Evolutionary conservation across 2,888 invertebrate species (phyloP), one percentile per base, ranked within the genome.

Genomic region (Caenorhabditis doughertyi): DNA sequence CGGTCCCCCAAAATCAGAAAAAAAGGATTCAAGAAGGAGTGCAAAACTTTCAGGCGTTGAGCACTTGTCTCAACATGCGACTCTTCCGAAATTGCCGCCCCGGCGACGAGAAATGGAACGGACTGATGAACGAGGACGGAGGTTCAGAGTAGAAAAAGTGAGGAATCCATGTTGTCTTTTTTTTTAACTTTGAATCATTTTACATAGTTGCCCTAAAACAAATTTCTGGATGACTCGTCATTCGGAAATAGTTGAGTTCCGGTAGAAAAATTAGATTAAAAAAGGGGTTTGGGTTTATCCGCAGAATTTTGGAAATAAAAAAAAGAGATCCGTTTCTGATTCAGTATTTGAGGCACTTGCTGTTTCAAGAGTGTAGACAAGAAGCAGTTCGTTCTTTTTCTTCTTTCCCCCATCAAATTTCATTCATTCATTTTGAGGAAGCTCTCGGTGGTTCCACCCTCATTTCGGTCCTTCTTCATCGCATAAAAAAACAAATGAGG

Each of bases 11-110:
- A 11, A 44, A 39, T 18, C 39, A 55, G 11, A 56, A 39, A 39
- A 53, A 25, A 39, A 11, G 13, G 21, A 35, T 23, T 21, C 25
- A 56, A 25, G 18, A 39, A 25, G 29, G 58, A 71, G 60, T 51
- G 29, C 56, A 71, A 60, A n/a, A 42, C 13, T 73, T 73, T 23
- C 64, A 73, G 73, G 35, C 32, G 55, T 7, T 44, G 73, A 73
- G 73, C 64, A 64, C 55, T 67, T 68, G 68, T 49, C 55, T 55
- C 80, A 70, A 81, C 70, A 68, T 55, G 58, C 60, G 64, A 74
- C 62, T 60, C 70, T 81, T 67, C 80, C 80, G 49, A 81, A 68
- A 64, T 32, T 81, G 62, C 74, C 80, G 13, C 73, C 73, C 25
- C 47, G 58, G 21, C 65, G 39, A 23, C 64, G 56, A 42, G 74